These are phyloP conservation scores for Thryonomys swinderianus DNA, from an alignment of 2,113 vertebrate genomes.

Conservation along the genomic window DNA sequence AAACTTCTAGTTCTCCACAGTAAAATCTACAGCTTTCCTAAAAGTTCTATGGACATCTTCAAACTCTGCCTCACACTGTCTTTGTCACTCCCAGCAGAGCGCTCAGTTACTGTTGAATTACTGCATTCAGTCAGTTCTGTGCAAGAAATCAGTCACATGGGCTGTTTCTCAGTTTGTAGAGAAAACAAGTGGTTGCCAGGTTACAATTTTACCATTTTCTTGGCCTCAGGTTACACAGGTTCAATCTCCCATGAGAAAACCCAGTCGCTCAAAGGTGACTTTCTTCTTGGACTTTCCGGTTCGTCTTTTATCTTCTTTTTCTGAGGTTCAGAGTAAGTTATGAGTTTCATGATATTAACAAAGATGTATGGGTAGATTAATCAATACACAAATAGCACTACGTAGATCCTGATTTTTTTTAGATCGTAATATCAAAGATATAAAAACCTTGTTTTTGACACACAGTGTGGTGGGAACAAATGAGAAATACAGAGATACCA, in stretches of 20 bases:
- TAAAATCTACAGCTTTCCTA: background rate
- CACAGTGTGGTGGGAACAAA: too few species aligned
- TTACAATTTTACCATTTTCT: background rate
- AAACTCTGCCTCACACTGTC: background rate
- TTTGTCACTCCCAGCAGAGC: background rate
- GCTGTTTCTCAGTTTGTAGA: background rate
- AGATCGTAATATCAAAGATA: background rate
- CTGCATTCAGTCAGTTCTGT: background rate
- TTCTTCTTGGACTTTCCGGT: background rate
- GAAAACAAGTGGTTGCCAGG: background rate
- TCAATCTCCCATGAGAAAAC: background rate
- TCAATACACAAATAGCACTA: background rate
- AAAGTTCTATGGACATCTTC: background rate
- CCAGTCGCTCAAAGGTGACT: background rate
- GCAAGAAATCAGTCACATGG: background rate
- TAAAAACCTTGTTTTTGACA: background rate
- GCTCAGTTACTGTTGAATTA: background rate
- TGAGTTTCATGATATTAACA: background rate
- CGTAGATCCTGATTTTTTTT: background rate
- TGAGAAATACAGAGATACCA: background rate
- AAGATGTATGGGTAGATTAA: background rate
- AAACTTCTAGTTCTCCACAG: background rate
- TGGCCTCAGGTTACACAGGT: background rate
- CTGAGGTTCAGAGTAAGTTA: background rate
- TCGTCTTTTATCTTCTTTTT: background rate